These are phyloP conservation scores for Uromys caudimaculatus DNA, from an alignment of 2,797 vertebrate genomes.

Conservation along the genomic window DNA sequence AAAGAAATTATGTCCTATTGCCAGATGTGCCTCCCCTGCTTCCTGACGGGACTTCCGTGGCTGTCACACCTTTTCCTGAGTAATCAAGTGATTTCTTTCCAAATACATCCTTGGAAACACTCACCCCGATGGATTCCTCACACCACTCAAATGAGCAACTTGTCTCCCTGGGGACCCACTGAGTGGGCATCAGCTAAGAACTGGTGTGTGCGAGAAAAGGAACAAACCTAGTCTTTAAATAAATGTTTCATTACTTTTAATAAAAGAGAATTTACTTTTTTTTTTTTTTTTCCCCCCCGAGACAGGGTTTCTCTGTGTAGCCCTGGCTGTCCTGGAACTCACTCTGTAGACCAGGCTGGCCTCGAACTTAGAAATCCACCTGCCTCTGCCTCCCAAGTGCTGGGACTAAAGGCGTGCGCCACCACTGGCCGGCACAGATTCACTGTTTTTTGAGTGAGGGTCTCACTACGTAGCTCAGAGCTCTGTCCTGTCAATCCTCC, in stretches of 20 bases:
- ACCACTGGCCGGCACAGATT: too few species aligned
- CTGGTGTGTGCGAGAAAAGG: background rate
- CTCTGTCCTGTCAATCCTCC: too few species aligned
- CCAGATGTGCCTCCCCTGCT: background rate
- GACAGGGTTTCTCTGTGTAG: too few species aligned
- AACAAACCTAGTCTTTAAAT: background rate
- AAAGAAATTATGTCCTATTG: slow-evolving; percentile 9
- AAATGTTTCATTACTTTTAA: background rate
- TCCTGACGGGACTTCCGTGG: background rate
- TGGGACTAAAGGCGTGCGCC: too few species aligned
- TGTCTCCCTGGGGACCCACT: background rate
- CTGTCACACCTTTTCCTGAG: background rate
- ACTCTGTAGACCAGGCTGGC: too few species aligned
- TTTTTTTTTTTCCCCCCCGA: too few species aligned
- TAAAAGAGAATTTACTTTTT: background rate
- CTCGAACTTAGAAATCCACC: too few species aligned
- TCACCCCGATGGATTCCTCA: background rate
- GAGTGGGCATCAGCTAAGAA: background rate
- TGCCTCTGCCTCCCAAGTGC: too few species aligned
- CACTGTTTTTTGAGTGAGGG: background rate
- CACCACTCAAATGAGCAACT: background rate
- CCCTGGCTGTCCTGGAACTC: too few species aligned
- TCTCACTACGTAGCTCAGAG: background rate
- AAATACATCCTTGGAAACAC: background rate
- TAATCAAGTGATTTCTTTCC: slow-evolving; percentile 50